Base-by-base conservation (phyloP, 2,888 invertebrate genomes). In the Acleris laterana region DNA sequence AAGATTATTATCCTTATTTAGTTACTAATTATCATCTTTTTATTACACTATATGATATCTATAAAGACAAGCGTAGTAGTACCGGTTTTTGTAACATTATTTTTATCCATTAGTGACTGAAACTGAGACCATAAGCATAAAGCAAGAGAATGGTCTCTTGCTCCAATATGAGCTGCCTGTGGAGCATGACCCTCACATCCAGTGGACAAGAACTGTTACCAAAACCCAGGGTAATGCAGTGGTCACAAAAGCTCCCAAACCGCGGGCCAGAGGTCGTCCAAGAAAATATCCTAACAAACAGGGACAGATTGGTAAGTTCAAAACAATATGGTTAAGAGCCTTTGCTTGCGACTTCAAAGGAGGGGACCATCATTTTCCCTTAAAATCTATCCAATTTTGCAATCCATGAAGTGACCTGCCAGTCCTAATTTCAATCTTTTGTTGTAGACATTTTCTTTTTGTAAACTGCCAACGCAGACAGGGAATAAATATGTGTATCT, bases 111-210 rank as follows among this genome's bases (percentile, higher is more conserved):
- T 68, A 83, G 81, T 73, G 13, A 78, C 77, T 57, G 92, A 90
- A 68, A 91, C 90, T 20, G 93, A 93, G 74, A 90, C 89, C 1
- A 92, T 93, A 9, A 92, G 93, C n/a, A 93, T 93, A 77, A 93
- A 93, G 69, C 93, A 93, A 77, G 93, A 93, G 71, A 93, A 93
- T 82, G 93, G 93, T 0, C 74, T 90, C 16, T 81, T 93, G 1
- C 79, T 93, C 1, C 93, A 93, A 72, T 93, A 93, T 77, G 93
- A 93, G 72, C 72, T 93, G 68, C 93, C 93, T 0, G 87, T 93
- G 46, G 93, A 93, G 68, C 90, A 93, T 75, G 92, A 93, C 25
- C 87, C 89, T 0, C 80, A 82, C 11, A 78, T 84, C 0, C 82
- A 85, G 48, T 93, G 93, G 93, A 87, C 90, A 0, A 75, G 88